These are phyloP conservation scores for Leucozona laternaria DNA, from an alignment of 2,888 invertebrate species.

Conservation along the genomic window DNA sequence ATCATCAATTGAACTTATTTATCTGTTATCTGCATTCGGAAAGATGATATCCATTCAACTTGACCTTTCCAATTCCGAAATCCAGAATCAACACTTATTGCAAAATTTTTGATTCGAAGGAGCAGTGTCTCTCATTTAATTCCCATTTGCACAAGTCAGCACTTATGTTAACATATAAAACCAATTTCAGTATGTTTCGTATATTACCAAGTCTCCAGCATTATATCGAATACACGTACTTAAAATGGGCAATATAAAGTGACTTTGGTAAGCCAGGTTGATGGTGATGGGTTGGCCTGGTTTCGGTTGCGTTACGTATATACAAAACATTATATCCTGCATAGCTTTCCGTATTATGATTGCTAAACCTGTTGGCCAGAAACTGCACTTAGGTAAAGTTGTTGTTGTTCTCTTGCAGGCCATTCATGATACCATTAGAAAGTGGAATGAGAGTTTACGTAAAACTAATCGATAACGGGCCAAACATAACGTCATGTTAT, in stretches of 20 bases:
- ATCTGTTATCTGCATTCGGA: background rate
- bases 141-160: conserved; percentile 35
- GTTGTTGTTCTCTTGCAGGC: conserved; percentile 17
- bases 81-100: conserved; percentile 25
- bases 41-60: background rate
- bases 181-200: conserved; percentile 8
- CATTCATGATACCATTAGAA: conserved; percentile 43
- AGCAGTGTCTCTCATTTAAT: conserved; percentile 32
- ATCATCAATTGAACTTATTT: conserved; percentile 12
- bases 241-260: conserved; percentile 30
- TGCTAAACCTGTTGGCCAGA: conserved; percentile 52
- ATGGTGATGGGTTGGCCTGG: conserved; percentile 7
- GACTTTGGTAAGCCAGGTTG: conserved; percentile 27
- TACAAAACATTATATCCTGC: background rate
- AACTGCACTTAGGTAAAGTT: conserved; percentile 16
- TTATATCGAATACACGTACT: conserved; percentile 33
- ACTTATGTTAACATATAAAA: conserved; percentile 30
- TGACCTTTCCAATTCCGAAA: conserved; percentile 6
- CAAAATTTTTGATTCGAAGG: background rate
- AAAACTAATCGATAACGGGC: conserved; percentile 57
- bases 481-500: conserved; percentile 39
- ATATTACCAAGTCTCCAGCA: conserved; percentile 3
- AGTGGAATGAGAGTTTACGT: conserved; percentile 19
- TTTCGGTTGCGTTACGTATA: background rate
- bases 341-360: background rate